Percentiles rank a stretch among this genome's conserved stretches.
Conservation (phyloP, 2,113 vertebrate genomes). For the Chauna torquata region DNA sequence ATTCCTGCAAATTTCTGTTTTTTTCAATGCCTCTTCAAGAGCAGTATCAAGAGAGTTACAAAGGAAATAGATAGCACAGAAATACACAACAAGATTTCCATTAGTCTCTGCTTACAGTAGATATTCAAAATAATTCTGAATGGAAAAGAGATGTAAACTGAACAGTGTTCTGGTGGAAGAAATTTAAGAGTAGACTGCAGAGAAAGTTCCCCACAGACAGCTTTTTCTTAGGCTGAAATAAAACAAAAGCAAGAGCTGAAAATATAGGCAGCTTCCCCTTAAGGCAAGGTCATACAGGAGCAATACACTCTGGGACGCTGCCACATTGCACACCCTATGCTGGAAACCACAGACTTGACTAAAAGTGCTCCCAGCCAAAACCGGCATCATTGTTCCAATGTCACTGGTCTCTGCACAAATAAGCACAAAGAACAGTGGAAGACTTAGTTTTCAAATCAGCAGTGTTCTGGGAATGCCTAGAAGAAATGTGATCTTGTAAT, state of each 20-base stretch:
- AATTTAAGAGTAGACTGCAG: background rate
- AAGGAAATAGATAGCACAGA: background rate
- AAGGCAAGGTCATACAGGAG: background rate
- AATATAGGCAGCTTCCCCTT: background rate
- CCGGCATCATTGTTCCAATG: background rate
- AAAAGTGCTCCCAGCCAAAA: background rate
- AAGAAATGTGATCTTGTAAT: background rate
- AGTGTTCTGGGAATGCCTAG: background rate
- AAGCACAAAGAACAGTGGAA: background rate
- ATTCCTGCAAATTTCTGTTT: background rate
- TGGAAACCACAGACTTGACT: background rate
- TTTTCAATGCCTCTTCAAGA: background rate
- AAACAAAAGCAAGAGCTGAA: background rate
- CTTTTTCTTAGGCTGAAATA: background rate
- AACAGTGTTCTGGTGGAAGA: background rate
- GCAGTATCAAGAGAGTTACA: background rate
- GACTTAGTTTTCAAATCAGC: background rate
- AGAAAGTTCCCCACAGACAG: slow-evolving; percentile 3
- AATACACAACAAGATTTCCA: background rate
- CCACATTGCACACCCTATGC: background rate
- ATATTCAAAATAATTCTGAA: background rate
- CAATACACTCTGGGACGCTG: background rate
- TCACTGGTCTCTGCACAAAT: background rate
- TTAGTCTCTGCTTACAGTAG: background rate
- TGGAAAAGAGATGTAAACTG: background rate